Evolutionary conservation across 2,797 vertebrate genomes (phyloP).

Genomic region (Bradypodion pumilum): DNA sequence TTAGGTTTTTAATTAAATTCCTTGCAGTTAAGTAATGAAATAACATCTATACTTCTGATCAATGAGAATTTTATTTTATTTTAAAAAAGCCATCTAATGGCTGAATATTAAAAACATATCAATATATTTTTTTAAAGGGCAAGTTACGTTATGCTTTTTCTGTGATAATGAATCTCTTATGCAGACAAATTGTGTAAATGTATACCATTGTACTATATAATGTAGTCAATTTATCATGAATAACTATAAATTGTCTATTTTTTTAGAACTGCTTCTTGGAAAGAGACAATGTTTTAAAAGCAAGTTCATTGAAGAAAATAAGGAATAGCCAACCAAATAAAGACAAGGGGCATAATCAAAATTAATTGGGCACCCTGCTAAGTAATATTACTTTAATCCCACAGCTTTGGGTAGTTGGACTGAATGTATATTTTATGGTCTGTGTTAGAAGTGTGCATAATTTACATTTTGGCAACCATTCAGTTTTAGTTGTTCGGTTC

Average conservation of each 20-base stretch:
- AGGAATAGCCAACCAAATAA: conserved; percentile 62
- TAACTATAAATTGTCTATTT: background rate
- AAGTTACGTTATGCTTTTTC: background rate
- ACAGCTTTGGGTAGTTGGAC: conserved; percentile 62
- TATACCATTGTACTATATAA: background rate
- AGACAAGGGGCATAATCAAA: conserved; percentile 66
- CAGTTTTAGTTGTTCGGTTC: conserved; percentile 51
- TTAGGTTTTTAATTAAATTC: conserved; percentile 19
- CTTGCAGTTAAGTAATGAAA: background rate
- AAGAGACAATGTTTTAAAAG: conserved; percentile 34
- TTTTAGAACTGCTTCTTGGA: background rate
- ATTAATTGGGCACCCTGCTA: conserved; percentile 70
- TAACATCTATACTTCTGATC: background rate
- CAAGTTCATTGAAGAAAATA: conserved; percentile 67
- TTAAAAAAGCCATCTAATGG: too few species aligned
- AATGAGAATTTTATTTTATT: rapidly evolving
- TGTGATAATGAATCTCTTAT: background rate
- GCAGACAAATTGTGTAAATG: background rate
- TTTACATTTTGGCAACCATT: conserved; percentile 63
- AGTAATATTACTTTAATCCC: conserved; percentile 77
- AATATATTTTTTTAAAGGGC: background rate
- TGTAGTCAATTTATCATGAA: background rate
- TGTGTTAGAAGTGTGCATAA: conserved; percentile 71
- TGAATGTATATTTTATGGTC: conserved; percentile 67
- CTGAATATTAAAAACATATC: rapidly evolving